These are phyloP conservation scores for Cephonodes hylas DNA, from an alignment of 2,888 invertebrate genomes.

Conservation along the genomic window DNA sequence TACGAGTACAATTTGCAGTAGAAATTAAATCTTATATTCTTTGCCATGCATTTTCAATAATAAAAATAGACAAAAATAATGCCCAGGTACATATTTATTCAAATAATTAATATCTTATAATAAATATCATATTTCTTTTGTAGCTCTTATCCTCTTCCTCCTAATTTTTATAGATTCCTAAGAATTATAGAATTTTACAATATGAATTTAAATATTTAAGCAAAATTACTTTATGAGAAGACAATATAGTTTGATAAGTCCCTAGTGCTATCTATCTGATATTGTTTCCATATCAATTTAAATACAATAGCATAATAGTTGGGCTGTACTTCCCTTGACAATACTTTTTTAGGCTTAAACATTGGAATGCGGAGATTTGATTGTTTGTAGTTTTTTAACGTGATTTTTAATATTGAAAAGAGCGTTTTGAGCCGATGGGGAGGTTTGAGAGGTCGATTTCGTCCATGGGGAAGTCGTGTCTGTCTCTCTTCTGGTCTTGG, in stretches of 20 bases:
- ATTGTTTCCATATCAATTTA: neutral
- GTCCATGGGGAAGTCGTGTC: slow-evolving; percentile 71
- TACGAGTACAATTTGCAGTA: neutral
- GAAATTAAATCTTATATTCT: neutral
- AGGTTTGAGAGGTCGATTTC: slow-evolving; percentile 73
- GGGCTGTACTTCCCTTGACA: neutral
- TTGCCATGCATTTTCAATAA: slow-evolving; percentile 3
- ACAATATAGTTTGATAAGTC: neutral
- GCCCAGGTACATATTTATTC: slow-evolving; percentile 37
- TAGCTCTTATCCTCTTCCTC: slow-evolving; percentile 54
- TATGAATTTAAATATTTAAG: slow-evolving; percentile 8
- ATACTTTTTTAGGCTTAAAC: neutral
- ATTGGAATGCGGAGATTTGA: neutral
- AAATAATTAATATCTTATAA: slow-evolving; percentile 23
- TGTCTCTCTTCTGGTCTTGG: slow-evolving; percentile 61
- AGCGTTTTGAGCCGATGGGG: slow-evolving; percentile 69
- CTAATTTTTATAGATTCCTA: slow-evolving; percentile 31
- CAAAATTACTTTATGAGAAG: neutral
- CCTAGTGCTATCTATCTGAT: neutral
- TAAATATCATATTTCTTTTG: slow-evolving; percentile 34
- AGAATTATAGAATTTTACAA: slow-evolving; percentile 17
- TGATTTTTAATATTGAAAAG: slow-evolving; percentile 5
- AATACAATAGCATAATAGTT: neutral
- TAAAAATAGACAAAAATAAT: neutral
- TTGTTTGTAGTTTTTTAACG: neutral